These are phyloP conservation scores for Sialis fuliginosa DNA, from an alignment of 2,888 invertebrate species.

Conservation along the genomic window DNA sequence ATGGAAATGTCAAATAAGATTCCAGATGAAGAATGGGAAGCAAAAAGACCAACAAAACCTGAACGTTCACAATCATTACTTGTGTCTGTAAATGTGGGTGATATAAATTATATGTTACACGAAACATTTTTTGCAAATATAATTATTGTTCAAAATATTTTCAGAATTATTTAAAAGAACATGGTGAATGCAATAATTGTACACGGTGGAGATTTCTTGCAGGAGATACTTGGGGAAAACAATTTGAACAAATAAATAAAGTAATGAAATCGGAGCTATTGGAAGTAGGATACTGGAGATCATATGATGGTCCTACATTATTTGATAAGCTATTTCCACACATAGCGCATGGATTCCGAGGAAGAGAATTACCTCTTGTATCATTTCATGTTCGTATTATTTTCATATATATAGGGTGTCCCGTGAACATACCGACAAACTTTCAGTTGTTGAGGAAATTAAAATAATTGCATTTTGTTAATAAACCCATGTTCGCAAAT, in stretches of 20 bases:
- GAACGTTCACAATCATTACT: constrained; percentile 26
- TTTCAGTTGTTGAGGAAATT: too few relatives aligned
- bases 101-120: not conserved
- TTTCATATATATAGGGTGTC: constrained; percentile 1
- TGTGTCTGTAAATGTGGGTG: not conserved
- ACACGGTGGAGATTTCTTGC: constrained; percentile 35
- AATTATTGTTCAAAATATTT: constrained; percentile 10
- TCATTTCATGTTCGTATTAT: constrained; percentile 52
- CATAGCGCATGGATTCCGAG: constrained; percentile 58
- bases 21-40: constrained; percentile 75
- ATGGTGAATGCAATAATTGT: constrained; percentile 33
- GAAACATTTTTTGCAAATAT: not conserved
- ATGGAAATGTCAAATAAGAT: constrained; percentile 53
- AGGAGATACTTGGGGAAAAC: constrained; percentile 37
- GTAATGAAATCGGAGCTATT: constrained; percentile 19
- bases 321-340: constrained; percentile 64
- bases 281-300: constrained; percentile 57
- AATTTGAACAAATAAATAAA: constrained; percentile 15
- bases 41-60: constrained; percentile 48
- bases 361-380: constrained; percentile 50
- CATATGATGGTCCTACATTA: constrained; percentile 45
- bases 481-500: too few relatives aligned
- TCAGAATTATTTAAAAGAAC: constrained; percentile 19
- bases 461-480: too few relatives aligned
- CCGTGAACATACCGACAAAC: too few relatives aligned